These are phyloP conservation scores for Orycteropus afer DNA, from an alignment of 2,113 vertebrate genomes.

Conservation along the genomic window DNA sequence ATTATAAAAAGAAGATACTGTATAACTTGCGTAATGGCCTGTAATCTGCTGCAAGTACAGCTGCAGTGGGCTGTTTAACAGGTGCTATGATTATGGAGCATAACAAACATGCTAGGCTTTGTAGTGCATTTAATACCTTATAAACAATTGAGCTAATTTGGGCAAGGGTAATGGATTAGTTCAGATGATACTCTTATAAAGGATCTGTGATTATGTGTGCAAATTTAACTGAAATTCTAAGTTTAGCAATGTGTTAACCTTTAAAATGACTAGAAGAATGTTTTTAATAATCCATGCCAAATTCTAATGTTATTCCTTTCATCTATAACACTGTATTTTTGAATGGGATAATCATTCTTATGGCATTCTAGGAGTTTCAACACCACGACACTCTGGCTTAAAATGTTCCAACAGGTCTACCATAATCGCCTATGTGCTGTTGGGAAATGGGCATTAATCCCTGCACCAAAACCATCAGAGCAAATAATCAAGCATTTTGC, in stretches of 20 bases:
- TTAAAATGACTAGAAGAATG: background rate
- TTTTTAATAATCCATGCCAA: background rate
- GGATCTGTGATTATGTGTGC: constrained; percentile 64
- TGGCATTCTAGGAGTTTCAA: background rate
- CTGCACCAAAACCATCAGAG: background rate
- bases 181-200: constrained; percentile 75
- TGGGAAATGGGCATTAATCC: background rate
- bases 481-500: background rate
- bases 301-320: background rate
- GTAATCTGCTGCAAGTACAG: constrained; percentile 81
- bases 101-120: constrained; percentile 83
- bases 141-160: constrained; percentile 85
- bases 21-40: constrained; percentile 84
- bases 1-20: constrained; percentile 82
- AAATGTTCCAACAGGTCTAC: background rate
- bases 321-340: background rate
- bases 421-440: background rate
- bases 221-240: constrained; percentile 59
- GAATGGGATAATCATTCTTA: background rate
- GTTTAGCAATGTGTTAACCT: background rate
- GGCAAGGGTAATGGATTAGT: constrained; percentile 81
- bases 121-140: constrained; percentile 82
- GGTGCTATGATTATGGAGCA: constrained; percentile 84
- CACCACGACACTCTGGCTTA: background rate
- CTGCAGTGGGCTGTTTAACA: constrained; percentile 84